Evolutionary conservation across 2,888 invertebrate species (phyloP).

Genomic region (Idaea aversata): DNA sequence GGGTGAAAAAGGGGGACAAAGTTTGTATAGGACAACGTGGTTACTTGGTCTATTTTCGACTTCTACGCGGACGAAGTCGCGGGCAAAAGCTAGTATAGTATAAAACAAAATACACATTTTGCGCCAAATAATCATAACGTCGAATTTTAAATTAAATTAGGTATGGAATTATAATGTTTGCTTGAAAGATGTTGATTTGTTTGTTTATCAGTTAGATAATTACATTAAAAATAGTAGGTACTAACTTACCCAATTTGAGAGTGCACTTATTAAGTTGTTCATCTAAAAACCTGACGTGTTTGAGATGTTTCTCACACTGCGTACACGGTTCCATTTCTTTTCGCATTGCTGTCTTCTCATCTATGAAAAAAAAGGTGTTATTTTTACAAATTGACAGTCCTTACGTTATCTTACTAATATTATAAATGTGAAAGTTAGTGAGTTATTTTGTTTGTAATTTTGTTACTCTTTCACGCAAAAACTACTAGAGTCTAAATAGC

Average conservation of each 20-base stretch:
- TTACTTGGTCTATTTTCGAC: too few relatives aligned
- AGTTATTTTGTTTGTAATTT: background rate
- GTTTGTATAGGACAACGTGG: too few relatives aligned
- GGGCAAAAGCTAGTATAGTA: too few relatives aligned
- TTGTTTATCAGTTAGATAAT: background rate
- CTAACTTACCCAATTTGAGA: conserved; percentile 56
- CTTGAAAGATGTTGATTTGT: too few relatives aligned
- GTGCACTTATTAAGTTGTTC: conserved; percentile 64
- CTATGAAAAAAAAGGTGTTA: conserved; percentile 36
- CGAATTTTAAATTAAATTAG: too few relatives aligned
- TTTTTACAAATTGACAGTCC: background rate
- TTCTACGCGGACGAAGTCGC: too few relatives aligned
- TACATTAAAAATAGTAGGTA: background rate
- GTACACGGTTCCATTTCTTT: conserved; percentile 65
- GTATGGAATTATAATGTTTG: too few relatives aligned
- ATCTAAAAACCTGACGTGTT: conserved; percentile 59
- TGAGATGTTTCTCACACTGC: conserved; percentile 64
- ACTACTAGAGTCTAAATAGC: background rate
- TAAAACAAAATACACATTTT: too few relatives aligned
- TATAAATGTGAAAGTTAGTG: background rate
- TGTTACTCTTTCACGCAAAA: background rate
- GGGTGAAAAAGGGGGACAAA: too few relatives aligned
- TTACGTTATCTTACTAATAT: background rate
- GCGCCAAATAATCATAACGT: too few relatives aligned
- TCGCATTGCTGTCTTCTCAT: conserved; percentile 66